phyloP scores from a whole-genome alignment of 2,797 vertebrate genomes.

The Phyllotis vaccarum region DNA sequence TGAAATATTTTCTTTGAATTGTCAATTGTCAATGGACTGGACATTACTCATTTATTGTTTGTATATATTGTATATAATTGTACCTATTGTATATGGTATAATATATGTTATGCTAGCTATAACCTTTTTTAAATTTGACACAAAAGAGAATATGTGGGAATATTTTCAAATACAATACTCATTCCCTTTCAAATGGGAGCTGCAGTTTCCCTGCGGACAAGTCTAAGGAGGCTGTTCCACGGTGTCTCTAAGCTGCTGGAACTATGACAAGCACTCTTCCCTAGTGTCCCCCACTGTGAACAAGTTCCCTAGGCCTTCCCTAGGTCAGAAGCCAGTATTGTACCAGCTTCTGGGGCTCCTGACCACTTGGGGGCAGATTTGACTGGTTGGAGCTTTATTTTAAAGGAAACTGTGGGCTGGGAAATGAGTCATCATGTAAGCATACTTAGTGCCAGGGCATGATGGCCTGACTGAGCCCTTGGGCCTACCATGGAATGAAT shows the following conservation, averaged over 20 bases:
- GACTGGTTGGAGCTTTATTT: background rate
- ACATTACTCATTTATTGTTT: no score
- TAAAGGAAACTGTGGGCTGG: background rate
- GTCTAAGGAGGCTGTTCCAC: background rate
- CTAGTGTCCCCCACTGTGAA: no score
- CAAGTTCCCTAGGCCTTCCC: background rate
- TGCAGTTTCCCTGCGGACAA: no score
- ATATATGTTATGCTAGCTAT: no score
- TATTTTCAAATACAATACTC: no score
- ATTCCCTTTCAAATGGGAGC: background rate
- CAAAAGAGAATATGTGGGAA: no score
- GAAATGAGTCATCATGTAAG: background rate
- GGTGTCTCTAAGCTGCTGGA: background rate
- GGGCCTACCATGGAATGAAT: background rate
- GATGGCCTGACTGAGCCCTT: background rate
- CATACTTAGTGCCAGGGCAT: background rate
- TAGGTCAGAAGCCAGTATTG: background rate
- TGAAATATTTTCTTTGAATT: no score
- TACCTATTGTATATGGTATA: no score
- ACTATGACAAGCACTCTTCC: background rate
- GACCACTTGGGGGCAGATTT: background rate
- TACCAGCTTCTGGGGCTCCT: background rate
- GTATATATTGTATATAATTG: no score
- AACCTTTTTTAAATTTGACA: no score
- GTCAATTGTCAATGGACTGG: no score